Percentiles rank a stretch among this genome's conserved stretches.
Conservation (phyloP, 2,797 vertebrate species). For the Phataginus tetradactyla region DNA sequence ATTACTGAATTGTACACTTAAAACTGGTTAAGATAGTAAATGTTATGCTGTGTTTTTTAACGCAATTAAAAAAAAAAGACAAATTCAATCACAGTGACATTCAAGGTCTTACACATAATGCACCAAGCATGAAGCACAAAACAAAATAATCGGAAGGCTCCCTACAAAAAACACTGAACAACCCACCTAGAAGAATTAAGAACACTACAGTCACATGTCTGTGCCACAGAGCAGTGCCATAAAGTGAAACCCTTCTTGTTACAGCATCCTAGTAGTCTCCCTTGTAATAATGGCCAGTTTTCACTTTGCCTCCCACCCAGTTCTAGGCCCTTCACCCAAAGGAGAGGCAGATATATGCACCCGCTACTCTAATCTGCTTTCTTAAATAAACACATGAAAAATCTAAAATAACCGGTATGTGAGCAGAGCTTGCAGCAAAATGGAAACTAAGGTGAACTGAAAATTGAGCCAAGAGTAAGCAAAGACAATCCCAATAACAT, state of each 20-base stretch:
- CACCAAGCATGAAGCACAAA: neutral
- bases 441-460: neutral
- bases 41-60: neutral
- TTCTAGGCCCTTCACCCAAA: neutral
- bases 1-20: neutral
- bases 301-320: neutral
- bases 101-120: neutral
- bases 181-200: neutral
- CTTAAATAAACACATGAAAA: neutral
- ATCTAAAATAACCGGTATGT: neutral
- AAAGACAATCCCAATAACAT: neutral
- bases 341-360: neutral
- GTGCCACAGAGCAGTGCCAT: neutral
- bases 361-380: neutral
- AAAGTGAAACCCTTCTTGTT: neutral
- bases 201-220: neutral
- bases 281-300: neutral
- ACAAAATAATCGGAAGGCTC: neutral
- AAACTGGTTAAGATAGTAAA: neutral
- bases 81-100: neutral
- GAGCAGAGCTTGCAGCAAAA: neutral
- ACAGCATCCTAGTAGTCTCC: neutral
- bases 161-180: neutral
- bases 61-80: neutral
- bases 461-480: neutral